Percentiles rank a stretch among this genome's conserved stretches.
phyloP scores from a whole-genome alignment of 2,888 invertebrate species.

The Xanthia togata region DNA sequence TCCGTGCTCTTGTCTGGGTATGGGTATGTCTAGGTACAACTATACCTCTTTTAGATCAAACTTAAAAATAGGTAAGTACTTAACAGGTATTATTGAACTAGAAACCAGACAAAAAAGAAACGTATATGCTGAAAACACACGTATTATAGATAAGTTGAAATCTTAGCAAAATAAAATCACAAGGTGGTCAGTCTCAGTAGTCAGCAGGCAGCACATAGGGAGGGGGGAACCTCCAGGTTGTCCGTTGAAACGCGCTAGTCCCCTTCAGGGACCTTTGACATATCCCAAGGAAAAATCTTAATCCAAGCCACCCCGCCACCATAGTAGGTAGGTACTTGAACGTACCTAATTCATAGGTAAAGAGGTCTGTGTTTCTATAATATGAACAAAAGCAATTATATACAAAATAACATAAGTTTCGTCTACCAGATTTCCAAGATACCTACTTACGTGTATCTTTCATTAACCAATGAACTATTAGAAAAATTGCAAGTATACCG shows the following conservation, averaged over 20 bases:
- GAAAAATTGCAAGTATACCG: slow-evolving; percentile 20
- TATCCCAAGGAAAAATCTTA: background rate
- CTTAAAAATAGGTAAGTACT: background rate
- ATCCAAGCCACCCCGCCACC: background rate
- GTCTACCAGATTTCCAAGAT: background rate
- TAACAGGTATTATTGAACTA: background rate
- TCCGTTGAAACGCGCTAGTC: slow-evolving; percentile 18
- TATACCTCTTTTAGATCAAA: background rate
- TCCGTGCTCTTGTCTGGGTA: background rate
- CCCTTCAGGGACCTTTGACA: slow-evolving; percentile 23
- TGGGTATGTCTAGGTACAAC: background rate
- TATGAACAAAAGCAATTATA: background rate
- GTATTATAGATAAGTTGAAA: background rate
- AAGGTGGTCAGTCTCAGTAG: background rate
- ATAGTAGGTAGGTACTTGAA: background rate
- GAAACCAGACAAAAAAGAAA: background rate
- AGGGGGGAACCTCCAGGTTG: background rate
- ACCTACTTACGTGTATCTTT: background rate
- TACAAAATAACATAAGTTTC: background rate
- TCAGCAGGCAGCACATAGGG: background rate
- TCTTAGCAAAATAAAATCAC: background rate
- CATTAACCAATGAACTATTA: slow-evolving; percentile 3
- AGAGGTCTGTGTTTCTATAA: background rate
- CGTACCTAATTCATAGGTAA: background rate
- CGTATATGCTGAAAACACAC: background rate